A percentile compares a stretch with the other conserved stretches of the same genome.
Evolutionary conservation across 1,140 invertebrate genomes (phyloP).

Genomic region (Drosophila lini): DNA sequence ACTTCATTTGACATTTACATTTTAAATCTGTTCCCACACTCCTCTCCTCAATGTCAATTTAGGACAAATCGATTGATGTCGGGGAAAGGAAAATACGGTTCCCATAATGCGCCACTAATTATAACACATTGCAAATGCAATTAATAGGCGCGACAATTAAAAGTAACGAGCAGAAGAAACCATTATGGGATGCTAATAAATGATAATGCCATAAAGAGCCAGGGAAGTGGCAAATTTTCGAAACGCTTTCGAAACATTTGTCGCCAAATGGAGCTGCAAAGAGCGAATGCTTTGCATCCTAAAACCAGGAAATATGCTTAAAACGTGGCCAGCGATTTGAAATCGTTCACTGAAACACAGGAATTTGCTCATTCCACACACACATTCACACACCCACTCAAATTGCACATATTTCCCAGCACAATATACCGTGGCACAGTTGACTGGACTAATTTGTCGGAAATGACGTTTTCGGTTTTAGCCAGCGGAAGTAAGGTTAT

Average conservation of each 20-base stretch:
- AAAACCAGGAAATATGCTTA: conserved; percentile 76
- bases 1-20: conserved; percentile 24
- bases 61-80: conserved; percentile 14
- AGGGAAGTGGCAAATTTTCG: not conserved
- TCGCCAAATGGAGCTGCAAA: conserved; percentile 10
- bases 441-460: conserved; percentile 79
- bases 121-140: conserved; percentile 75
- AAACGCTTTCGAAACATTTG: conserved; percentile 39
- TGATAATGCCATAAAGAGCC: conserved; percentile 6
- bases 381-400: conserved; percentile 10
- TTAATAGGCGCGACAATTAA: conserved; percentile 71
- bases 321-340: conserved; percentile 64
- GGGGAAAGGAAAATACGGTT: conserved; percentile 7
- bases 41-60: not conserved
- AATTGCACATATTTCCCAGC: conserved; percentile 5
- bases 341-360: conserved; percentile 53
- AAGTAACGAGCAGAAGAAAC: conserved; percentile 59
- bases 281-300: conserved; percentile 25
- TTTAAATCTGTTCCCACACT: conserved; percentile 26
- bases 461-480: conserved; percentile 74
- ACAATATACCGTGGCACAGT: conserved; percentile 64
- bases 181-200: conserved; percentile 29
- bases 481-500: conserved; percentile 54
- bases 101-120: conserved; percentile 66
- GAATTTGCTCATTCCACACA: conserved; percentile 10